These are phyloP conservation scores for Casuarius casuarius DNA, from an alignment of 2,113 vertebrate genomes.

Conservation along the genomic window DNA sequence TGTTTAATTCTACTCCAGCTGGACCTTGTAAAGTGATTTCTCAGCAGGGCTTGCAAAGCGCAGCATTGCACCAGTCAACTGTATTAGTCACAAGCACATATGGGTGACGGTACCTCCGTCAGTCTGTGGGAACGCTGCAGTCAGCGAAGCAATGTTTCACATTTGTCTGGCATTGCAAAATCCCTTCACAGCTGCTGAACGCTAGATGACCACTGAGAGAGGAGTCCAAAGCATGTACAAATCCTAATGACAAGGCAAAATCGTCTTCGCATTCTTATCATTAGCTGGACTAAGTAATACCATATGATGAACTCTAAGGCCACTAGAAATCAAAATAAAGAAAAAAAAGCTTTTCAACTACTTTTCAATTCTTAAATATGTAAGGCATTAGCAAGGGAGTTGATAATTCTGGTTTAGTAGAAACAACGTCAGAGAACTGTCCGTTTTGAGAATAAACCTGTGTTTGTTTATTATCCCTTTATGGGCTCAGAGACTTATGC, in stretches of 20 bases:
- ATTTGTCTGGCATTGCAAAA: neutral
- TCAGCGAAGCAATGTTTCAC: neutral
- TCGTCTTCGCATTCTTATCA: accelerated
- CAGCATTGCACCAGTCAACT: neutral
- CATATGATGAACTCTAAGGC: neutral
- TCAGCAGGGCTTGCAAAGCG: neutral
- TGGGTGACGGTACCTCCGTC: neutral
- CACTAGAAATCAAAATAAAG: neutral
- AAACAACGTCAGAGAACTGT: neutral
- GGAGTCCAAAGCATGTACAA: neutral
- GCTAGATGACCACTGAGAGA: neutral
- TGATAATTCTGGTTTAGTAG: neutral
- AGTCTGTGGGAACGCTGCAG: slow-evolving; percentile 1
- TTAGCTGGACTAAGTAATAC: neutral
- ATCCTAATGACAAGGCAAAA: neutral
- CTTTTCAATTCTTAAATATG: neutral
- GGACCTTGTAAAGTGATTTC: slow-evolving; percentile 12
- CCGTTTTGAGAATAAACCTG: neutral
- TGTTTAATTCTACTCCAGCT: neutral
- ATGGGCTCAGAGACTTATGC: neutral
- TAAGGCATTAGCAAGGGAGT: neutral
- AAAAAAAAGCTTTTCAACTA: neutral
- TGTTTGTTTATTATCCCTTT: neutral
- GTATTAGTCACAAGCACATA: neutral
- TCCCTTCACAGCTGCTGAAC: neutral